Evolutionary conservation across 2,888 invertebrate genomes (phyloP).

Genomic region (Thera obeliscata): DNA sequence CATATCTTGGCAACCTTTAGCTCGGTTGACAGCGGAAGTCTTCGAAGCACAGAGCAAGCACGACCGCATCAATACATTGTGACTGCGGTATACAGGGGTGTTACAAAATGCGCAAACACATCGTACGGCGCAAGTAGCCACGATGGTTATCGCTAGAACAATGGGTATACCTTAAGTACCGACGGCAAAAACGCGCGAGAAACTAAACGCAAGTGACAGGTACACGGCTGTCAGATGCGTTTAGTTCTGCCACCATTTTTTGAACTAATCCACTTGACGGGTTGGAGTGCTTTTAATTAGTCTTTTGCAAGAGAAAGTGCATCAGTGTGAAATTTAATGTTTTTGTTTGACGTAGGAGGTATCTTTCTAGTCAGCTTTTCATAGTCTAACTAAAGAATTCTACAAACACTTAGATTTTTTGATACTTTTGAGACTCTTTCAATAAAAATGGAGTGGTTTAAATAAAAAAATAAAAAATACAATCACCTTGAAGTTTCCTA

Average conservation of each 20-base stretch:
- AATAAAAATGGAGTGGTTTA: no score
- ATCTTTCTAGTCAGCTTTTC: background rate
- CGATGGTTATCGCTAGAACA: constrained; percentile 34
- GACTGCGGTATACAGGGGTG: constrained; percentile 12
- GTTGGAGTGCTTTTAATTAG: constrained; percentile 26
- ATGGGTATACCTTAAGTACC: constrained; percentile 31
- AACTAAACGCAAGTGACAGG: constrained; percentile 30
- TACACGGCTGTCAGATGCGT: constrained; percentile 34
- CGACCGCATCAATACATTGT: background rate
- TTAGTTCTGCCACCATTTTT: constrained; percentile 27
- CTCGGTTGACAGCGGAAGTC: no score
- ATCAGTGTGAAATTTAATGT: constrained; percentile 13
- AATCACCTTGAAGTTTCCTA: no score
- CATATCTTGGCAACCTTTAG: no score
- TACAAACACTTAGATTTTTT: no score
- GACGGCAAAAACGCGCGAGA: constrained; percentile 31
- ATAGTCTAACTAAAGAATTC: background rate
- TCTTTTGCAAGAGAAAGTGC: constrained; percentile 24
- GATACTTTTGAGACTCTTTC: no score
- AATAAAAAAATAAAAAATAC: no score
- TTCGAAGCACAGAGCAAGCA: background rate
- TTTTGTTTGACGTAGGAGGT: background rate
- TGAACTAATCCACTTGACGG: constrained; percentile 27
- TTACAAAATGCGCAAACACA: constrained; percentile 22
- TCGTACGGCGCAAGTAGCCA: constrained; percentile 14